Evolutionary conservation across 2,113 vertebrate species (phyloP).

Genomic region (Bubalus kerabau): DNA sequence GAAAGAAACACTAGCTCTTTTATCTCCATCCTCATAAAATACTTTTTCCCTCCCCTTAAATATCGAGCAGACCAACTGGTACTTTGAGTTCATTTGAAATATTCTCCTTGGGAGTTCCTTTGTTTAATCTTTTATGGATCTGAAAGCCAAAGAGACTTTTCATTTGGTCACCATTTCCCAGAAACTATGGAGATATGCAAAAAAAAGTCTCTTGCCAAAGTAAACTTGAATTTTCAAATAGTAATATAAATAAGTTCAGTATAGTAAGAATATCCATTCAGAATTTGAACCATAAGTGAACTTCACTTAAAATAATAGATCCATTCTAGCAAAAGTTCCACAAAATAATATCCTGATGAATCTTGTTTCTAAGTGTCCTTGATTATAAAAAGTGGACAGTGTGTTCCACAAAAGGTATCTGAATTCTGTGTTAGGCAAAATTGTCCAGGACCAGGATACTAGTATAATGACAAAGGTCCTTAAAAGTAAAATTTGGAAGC

Average conservation of each 20-base stretch:
- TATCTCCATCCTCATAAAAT: neutral
- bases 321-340: neutral
- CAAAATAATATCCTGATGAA: neutral
- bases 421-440: neutral
- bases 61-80: neutral
- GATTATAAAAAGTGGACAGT: neutral
- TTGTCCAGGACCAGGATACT: neutral
- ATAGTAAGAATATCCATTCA: neutral
- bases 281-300: neutral
- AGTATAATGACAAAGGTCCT: neutral
- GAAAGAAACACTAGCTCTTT: neutral
- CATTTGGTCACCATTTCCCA: neutral
- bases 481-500: neutral
- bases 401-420: neutral
- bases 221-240: neutral
- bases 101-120: neutral
- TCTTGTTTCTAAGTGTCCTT: neutral
- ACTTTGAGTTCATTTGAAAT: neutral
- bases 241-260: neutral
- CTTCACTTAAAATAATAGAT: neutral
- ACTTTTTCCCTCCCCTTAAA: neutral
- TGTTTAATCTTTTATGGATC: neutral
- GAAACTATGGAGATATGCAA: neutral
- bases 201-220: neutral
- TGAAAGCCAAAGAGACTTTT: neutral